Evolutionary conservation across 2,113 vertebrate genomes (phyloP).

Genomic region (Notechis scutatus): DNA sequence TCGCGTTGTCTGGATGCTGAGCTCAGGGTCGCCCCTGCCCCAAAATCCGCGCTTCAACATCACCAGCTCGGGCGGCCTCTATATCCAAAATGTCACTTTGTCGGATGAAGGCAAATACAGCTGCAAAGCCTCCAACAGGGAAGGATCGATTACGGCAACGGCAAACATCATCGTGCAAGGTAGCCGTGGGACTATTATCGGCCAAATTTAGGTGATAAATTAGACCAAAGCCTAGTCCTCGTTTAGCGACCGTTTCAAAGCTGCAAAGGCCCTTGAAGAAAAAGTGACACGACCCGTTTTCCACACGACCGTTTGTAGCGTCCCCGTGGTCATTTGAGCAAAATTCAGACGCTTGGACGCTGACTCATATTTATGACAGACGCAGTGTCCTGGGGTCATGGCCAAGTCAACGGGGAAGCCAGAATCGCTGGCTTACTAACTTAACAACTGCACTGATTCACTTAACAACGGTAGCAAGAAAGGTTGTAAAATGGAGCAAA

Average conservation of each 20-base stretch:
- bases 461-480: neutral
- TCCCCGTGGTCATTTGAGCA: no score
- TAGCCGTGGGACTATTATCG: conserved; percentile 40
- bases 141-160: conserved; percentile 84
- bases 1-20: conserved; percentile 80
- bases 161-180: conserved; percentile 89
- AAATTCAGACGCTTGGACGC: no score
- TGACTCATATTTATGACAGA: no score
- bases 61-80: conserved; percentile 85
- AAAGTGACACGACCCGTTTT: no score
- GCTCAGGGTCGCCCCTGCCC: conserved; percentile 76
- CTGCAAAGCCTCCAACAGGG: conserved; percentile 85
- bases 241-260: neutral
- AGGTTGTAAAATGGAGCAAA: neutral
- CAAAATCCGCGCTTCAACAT: conserved; percentile 77
- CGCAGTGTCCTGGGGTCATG: no score
- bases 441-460: neutral
- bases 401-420: no score
- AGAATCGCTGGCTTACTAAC: no score
- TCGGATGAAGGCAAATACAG: conserved; percentile 83
- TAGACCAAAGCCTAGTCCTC: neutral
- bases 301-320: no score
- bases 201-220: neutral
- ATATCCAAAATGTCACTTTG: conserved; percentile 82
- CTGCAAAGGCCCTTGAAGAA: no score